phyloP scores from a whole-genome alignment of 2,888 invertebrate species.

The Chalcosyrphus nemorum region DNA sequence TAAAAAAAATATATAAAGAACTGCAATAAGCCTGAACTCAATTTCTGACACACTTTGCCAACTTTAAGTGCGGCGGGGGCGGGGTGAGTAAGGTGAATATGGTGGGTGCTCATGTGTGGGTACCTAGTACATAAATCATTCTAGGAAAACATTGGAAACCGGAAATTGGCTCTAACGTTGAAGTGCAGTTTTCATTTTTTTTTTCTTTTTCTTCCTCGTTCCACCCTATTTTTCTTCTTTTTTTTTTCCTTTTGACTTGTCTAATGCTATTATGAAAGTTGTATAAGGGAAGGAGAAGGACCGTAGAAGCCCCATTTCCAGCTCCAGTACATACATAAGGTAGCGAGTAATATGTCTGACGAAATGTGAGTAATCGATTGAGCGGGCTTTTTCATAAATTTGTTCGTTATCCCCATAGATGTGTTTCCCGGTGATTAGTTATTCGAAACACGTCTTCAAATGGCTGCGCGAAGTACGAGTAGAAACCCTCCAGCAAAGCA shows the following conservation, averaged over 20 bases:
- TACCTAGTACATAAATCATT: slow-evolving; percentile 53
- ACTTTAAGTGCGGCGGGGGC: no score
- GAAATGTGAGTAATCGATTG: slow-evolving; percentile 67
- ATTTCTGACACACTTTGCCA: slow-evolving; percentile 44
- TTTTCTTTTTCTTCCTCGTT: not conserved
- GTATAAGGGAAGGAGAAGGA: no score
- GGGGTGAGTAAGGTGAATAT: no score
- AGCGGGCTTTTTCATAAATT: slow-evolving; percentile 59
- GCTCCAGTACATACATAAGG: no score
- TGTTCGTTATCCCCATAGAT: slow-evolving; percentile 51
- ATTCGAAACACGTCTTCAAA: slow-evolving; percentile 46
- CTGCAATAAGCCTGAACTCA: slow-evolving; percentile 34
- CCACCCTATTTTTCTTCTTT: not conserved
- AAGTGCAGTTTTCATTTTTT: slow-evolving; percentile 31
- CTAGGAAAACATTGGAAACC: slow-evolving; percentile 39
- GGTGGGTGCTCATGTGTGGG: not conserved
- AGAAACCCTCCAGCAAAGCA: not conserved
- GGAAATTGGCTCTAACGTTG: slow-evolving; percentile 65
- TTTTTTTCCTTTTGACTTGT: slow-evolving; percentile 26
- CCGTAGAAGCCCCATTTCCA: no score
- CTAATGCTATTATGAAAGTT: slow-evolving; percentile 58
- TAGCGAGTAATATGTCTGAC: slow-evolving; percentile 42
- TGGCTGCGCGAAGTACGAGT: slow-evolving; percentile 6
- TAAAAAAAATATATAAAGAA: slow-evolving; percentile 31
- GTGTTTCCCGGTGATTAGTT: slow-evolving; percentile 15